Evolutionary conservation across 2,797 vertebrate genomes (phyloP).

Genomic region (Danio choprae): DNA sequence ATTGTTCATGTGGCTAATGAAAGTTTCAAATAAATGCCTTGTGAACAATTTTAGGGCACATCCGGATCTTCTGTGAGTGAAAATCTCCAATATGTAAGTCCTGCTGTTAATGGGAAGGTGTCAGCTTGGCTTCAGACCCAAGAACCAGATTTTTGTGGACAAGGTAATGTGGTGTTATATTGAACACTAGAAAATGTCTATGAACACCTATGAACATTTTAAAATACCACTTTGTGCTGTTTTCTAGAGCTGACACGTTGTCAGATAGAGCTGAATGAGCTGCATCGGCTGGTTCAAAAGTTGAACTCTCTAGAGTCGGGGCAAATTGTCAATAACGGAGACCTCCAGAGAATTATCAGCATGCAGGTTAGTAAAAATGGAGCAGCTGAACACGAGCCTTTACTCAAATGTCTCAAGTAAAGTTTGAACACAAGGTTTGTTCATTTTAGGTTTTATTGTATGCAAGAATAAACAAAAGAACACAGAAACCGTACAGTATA

Average conservation of each 20-base stretch:
- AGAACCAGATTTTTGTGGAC: constrained; percentile 82
- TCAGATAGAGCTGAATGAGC: constrained; percentile 86
- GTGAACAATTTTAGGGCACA: constrained; percentile 58
- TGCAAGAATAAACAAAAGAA: too few species aligned
- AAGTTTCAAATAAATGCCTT: background rate
- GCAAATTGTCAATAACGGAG: constrained; percentile 78
- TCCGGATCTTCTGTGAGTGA: constrained; percentile 49
- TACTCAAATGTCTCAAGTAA: background rate
- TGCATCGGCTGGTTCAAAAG: constrained; percentile 85
- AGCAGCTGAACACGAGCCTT: background rate
- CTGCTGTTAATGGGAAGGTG: constrained; percentile 82
- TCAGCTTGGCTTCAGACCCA: constrained; percentile 89
- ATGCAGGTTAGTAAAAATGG: constrained; percentile 80
- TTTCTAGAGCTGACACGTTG: constrained; percentile 86
- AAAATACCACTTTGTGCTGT: background rate
- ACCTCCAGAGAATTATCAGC: constrained; percentile 83
- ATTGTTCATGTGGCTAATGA: background rate
- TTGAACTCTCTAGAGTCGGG: constrained; percentile 84
- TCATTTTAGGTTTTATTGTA: too few species aligned
- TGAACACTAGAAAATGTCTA: background rate
- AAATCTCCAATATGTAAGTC: constrained; percentile 72
- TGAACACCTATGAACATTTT: background rate
- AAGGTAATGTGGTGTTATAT: constrained; percentile 74
- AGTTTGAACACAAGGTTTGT: too few species aligned
- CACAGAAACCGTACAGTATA: too few species aligned